Evolutionary conservation across 2,888 invertebrate species (phyloP), one percentile per base, ranked within the genome.

Genomic region (Scaeva pyrastri): DNA sequence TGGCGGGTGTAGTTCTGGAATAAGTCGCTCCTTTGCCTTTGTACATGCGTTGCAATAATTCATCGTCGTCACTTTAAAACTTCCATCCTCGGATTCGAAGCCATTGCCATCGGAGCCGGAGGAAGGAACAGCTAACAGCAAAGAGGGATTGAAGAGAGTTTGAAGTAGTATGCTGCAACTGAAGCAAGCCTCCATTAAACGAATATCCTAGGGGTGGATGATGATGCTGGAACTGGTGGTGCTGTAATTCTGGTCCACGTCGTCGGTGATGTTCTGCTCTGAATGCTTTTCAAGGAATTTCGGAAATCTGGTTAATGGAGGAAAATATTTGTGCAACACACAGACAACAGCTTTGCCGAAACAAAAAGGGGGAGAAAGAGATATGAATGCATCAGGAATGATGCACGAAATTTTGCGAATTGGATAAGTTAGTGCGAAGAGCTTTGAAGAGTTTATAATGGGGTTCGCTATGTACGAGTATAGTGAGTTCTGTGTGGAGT

Each of bases 271-370:
- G 68, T 48, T 19, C 48, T 31, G 19, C 11, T 48, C 8, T 48
- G n/a, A 43, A 73, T 70, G 56, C 50, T 60, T 55, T 80, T 62
- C 31, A 45, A 50, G 56, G 72, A 80, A 85, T 85, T 83, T 76
- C 43, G 72, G 72, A 85, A 85, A 85, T 80, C 84, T 72, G 79
- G 79, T 80, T 85, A 85, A 85, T 85, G 75, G 75, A 62, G 72
- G 80, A 76, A 85, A 80, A 76, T 85, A 80, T 85, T 80, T 85
- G 76, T 74, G 64, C 50, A 85, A 68, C 84, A 79, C 84, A 66
- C 72, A 80, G 71, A 84, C 79, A 79, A 71, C 68, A 36, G 66
- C 64, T 64, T 43, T 58, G 71, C 21, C 50, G 71, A 41, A 2
- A 31, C 31, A 31, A 12, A 72, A 36, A 64, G 0, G 39, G 7